These are phyloP conservation scores for Ophioninae sp. DNA, from an alignment of 2,888 invertebrate genomes.

Conservation along the genomic window DNA sequence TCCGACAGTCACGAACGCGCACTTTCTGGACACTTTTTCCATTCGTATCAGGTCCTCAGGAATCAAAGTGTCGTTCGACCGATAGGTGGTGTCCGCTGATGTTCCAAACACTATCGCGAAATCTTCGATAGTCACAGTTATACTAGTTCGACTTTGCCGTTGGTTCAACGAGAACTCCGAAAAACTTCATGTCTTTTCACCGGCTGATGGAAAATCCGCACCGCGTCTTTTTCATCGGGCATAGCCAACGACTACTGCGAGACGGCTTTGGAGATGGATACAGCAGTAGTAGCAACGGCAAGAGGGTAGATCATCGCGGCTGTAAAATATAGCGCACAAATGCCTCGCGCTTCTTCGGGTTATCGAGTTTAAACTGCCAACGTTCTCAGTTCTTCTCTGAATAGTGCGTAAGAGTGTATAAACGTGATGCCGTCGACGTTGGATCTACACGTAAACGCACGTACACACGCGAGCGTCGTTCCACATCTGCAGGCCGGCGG, in stretches of 20 bases:
- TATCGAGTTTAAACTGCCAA: constrained; percentile 55
- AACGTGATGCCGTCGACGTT: neutral
- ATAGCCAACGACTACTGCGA: constrained; percentile 17
- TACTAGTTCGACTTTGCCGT: neutral
- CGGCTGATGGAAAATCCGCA: neutral
- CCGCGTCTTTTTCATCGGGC: constrained; percentile 9
- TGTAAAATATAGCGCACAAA: constrained; percentile 8
- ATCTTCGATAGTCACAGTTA: neutral
- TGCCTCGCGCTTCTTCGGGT: constrained; percentile 29
- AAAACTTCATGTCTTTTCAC: neutral
- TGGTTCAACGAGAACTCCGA: neutral
- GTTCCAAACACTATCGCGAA: too few relatives aligned
- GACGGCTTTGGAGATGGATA: neutral
- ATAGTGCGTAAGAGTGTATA: constrained; percentile 20
- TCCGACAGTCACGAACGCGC: neutral
- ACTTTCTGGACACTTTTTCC: constrained; percentile 36
- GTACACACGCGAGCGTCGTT: neutral
- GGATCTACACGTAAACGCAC: neutral
- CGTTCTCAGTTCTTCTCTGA: constrained; percentile 34
- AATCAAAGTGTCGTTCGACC: neutral
- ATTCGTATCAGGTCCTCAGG: neutral
- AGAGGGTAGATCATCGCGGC: neutral
- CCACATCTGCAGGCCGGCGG: neutral
- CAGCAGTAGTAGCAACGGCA: constrained; percentile 15
- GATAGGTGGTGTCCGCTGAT: too few relatives aligned